phyloP scores from a whole-genome alignment of 2,888 invertebrate species.

The Agonum fuliginosum region DNA sequence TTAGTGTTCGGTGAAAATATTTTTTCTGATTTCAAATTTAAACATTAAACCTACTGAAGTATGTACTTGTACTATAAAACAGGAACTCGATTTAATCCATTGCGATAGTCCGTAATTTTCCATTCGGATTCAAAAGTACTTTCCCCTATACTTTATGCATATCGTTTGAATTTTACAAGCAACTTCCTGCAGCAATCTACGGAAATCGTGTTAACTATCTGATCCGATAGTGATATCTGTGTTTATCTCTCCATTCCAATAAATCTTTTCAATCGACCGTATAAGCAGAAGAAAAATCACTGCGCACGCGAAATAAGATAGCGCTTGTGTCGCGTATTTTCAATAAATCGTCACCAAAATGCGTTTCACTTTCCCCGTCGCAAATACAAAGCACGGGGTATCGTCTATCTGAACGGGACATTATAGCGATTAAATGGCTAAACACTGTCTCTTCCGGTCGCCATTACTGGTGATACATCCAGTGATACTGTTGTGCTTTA shows the following conservation, averaged over 20 bases:
- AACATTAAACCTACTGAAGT: too few species aligned
- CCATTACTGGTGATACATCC: slow-evolving; percentile 57
- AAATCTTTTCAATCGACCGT: slow-evolving; percentile 56
- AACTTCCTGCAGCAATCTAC: slow-evolving; percentile 16
- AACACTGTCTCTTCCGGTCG: slow-evolving; percentile 57
- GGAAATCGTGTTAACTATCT: slow-evolving; percentile 16
- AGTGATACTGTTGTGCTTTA: slow-evolving; percentile 52
- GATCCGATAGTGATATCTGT: not conserved
- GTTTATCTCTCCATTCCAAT: slow-evolving; percentile 28
- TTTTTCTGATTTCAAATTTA: too few species aligned
- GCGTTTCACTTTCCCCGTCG: slow-evolving; percentile 50
- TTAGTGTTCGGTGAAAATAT: too few species aligned
- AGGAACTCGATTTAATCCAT: too few species aligned
- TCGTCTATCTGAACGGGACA: slow-evolving; percentile 54
- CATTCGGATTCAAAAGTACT: not conserved
- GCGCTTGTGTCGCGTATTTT: slow-evolving; percentile 31
- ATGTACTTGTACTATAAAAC: too few species aligned
- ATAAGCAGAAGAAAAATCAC: slow-evolving; percentile 47
- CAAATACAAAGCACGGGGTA: slow-evolving; percentile 36
- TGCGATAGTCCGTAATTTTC: not conserved
- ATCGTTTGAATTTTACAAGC: slow-evolving; percentile 23
- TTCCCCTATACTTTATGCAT: not conserved
- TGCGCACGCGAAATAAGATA: slow-evolving; percentile 39
- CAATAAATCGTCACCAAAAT: slow-evolving; percentile 53
- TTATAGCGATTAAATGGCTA: slow-evolving; percentile 57